phyloP scores from a whole-genome alignment of 2,797 vertebrate genomes.

The Cyclura pinguis region DNA sequence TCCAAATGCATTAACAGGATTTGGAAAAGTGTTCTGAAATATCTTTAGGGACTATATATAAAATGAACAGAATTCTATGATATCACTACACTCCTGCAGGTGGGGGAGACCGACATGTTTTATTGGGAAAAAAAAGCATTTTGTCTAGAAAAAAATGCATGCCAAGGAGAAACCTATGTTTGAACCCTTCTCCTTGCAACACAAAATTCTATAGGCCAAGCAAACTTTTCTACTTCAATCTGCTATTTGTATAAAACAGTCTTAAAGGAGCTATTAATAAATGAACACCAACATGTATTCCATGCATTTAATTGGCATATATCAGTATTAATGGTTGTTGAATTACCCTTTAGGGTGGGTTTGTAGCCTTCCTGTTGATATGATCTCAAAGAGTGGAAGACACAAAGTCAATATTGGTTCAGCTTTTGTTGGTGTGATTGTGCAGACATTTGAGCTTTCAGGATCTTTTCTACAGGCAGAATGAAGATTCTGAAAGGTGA shows the following conservation, averaged over 20 bases:
- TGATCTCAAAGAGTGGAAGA: background rate
- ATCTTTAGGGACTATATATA: background rate
- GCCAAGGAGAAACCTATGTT: background rate
- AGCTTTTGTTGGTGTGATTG: slow-evolving; percentile 11
- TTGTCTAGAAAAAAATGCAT: no score
- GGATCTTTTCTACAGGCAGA: slow-evolving; percentile 10
- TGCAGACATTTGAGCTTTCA: background rate
- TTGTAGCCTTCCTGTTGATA: background rate
- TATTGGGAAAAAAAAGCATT: background rate
- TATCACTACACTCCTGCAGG: background rate
- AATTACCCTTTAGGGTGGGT: background rate
- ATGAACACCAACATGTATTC: background rate
- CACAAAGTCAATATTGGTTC: slow-evolving; percentile 25
- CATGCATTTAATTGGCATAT: background rate
- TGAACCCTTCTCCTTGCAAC: background rate
- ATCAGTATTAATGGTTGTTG: background rate
- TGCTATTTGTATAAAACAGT: background rate
- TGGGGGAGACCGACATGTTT: background rate
- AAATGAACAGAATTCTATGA: background rate
- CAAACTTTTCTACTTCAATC: background rate
- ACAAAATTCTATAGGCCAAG: no score
- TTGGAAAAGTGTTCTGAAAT: background rate
- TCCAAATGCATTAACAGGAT: background rate
- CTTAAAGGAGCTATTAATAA: background rate
- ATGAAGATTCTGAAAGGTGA: slow-evolving; percentile 30